Base-by-base conservation (phyloP, 2,888 invertebrate species). In the Eupithecia subfuscata region DNA sequence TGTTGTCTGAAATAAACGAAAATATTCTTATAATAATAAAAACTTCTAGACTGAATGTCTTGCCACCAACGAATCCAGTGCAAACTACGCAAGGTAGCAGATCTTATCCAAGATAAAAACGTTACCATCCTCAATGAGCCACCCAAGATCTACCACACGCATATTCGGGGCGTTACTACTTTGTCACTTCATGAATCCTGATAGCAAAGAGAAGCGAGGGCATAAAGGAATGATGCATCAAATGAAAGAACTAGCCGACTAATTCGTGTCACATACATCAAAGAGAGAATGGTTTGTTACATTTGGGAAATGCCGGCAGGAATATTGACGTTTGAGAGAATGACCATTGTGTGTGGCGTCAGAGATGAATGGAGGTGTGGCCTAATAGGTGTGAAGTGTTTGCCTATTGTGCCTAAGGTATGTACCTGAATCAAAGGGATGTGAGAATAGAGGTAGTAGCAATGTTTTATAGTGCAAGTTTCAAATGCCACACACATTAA, bases 381-480 rank as follows among this genome's bases (percentile, higher is more conserved):
- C 88, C 88, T 94, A 94, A 95, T 94, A 94, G 92, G 94, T 94
- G 94, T 94, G 94, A 95, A 95, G 94, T 94, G 92, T 91, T 87
- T 82, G 74, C 71, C 87, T 83, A 90, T 94, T 94, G 92, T 92
- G 85, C 83, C 82, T 88, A 90, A 91, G 90, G 92, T 91, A 92
- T 88, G 83, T 86, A 86, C 84, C 83, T 84, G 84, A 87, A 87
- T 88, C 85, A 86, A 87, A 83, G 71, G 75, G 73, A 74, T 73
- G 52, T 70, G 40, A 67, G 67, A 52, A 60, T 69, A 52, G 45
- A 45, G 25, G 70, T 43, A 37, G 71, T 25, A 60, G 68, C 68
- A 67, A 63, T 45, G 73, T 67, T 69, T 74, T 40, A 64, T 63
- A 74, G 56, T 56, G 25, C 63, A 34, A n/a, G 18, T 43, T 70